Conservation (phyloP, 2,113 vertebrate genomes). For the Tachuris rubrigastra region DNA sequence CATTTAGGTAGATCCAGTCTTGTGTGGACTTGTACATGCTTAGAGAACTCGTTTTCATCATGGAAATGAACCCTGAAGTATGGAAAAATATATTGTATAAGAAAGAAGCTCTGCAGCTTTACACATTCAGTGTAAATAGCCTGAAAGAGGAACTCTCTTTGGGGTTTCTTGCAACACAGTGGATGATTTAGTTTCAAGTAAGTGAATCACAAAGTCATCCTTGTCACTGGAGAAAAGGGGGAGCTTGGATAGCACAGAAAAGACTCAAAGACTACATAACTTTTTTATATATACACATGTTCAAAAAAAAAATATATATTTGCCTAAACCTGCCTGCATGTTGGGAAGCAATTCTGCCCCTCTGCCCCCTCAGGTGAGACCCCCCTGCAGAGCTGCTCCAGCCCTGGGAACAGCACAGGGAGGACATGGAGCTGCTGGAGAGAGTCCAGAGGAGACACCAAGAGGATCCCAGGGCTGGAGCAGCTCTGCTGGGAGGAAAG, state of each 20-base stretch:
- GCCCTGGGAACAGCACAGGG: not conserved
- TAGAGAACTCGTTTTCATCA: not conserved
- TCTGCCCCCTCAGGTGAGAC: not conserved
- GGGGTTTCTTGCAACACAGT: not conserved
- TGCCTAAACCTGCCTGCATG: not conserved
- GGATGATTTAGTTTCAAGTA: not conserved
- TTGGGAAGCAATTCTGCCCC: fast-evolving
- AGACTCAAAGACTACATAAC: not conserved
- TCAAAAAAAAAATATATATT: not conserved
- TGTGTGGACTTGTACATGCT: fast-evolving
- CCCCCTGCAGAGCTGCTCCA: not conserved
- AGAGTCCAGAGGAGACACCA: not conserved
- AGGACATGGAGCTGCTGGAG: not conserved
- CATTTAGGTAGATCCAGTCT: not conserved
- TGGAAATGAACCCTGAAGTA: not conserved
- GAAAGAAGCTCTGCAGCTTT: not conserved
- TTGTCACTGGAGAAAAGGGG: not conserved
- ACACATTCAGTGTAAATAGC: not conserved
- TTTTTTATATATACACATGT: not conserved
- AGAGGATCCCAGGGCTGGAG: not conserved
- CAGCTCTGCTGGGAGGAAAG: not conserved
- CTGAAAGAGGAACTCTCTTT: not conserved
- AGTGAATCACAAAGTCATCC: not conserved
- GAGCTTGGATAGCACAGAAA: not conserved
- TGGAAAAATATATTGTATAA: fast-evolving